Base-by-base conservation (phyloP, 2,888 invertebrate species). In the Drosophila quasianomalipes region DNA sequence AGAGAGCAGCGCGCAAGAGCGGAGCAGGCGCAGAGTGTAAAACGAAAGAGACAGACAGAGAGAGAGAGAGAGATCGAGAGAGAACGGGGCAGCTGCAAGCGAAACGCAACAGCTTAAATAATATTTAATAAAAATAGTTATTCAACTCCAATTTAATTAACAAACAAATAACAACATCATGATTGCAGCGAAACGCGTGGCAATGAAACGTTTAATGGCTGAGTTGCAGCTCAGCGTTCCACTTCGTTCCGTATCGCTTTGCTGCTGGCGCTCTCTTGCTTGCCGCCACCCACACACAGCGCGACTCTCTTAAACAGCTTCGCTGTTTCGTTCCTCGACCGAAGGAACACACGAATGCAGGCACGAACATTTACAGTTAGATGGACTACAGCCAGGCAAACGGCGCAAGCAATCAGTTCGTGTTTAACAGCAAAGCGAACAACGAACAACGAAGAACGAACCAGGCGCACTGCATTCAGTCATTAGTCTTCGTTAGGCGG, bases 401-500 rank as follows among this genome's bases (percentile, higher is more conserved):
- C 62, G 41, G 28, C 54, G 35, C 81, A 72, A 52, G 39, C 73
- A 79, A 81, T 79, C 82, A 79, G 79, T 79, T 79, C 79, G 79
- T 77, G 55, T 77, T 70, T 65, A 69, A 67, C 73, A 54, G 52
- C 44, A 54, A 54, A 54, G 33, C 62, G 54, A 35, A 14, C 28
- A 47, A 26, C 47, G 47, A 47, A 47, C 28, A 47, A 16, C 47
- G 47, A 47, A 47, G 47, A 57, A 52, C 72, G 63, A 72, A 41
- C 58, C 58, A 58, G 39, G 58, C 61, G 57, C 54, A 76, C 82
- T 80, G 79, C 47, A 47, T 26, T 47, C 47, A 47, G 47, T 82
- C 89, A 85, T 91, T 89, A 91, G 86, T 92, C 91, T 92, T 92
- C 91, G 89, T 92, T 89, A 84, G 88, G 86, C 92, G 90, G 91